Evolutionary conservation across 2,113 vertebrate species (phyloP).

Genomic region (Coracopsis vasa): DNA sequence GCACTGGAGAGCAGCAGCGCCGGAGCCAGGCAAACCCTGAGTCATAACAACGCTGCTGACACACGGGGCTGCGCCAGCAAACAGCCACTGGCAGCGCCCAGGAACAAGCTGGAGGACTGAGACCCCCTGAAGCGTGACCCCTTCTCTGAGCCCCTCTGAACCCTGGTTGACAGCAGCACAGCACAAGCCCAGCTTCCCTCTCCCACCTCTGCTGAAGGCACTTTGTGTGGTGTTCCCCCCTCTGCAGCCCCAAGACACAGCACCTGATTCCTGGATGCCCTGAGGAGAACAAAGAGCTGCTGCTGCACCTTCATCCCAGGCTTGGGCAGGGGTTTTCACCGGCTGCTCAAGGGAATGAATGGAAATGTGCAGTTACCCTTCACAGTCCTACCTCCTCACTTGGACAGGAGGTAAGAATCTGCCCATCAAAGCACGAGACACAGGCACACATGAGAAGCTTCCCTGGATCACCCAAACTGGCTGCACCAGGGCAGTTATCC

Average conservation of each 20-base stretch:
- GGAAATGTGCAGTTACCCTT: neutral
- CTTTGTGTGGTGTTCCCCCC: neutral
- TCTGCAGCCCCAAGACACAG: neutral
- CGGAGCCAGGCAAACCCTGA: neutral
- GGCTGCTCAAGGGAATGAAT: neutral
- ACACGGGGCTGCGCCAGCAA: neutral
- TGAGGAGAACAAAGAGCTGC: neutral
- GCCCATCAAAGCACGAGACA: neutral
- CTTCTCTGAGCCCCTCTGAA: neutral
- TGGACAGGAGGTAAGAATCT: neutral
- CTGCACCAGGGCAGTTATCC: neutral
- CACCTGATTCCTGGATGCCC: neutral
- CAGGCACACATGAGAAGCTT: neutral
- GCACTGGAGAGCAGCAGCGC: neutral
- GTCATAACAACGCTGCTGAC: constrained; percentile 4
- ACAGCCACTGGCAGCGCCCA: neutral
- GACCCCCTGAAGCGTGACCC: neutral
- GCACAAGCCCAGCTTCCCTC: neutral
- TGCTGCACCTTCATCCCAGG: neutral
- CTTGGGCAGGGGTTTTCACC: neutral
- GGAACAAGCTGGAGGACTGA: neutral
- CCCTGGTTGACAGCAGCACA: neutral
- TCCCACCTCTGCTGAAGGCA: neutral
- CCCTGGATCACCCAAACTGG: accelerated
- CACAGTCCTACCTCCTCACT: neutral